These are phyloP conservation scores for Papilio polyxenes DNA, from an alignment of 1,140 invertebrate species.

Conservation along the genomic window DNA sequence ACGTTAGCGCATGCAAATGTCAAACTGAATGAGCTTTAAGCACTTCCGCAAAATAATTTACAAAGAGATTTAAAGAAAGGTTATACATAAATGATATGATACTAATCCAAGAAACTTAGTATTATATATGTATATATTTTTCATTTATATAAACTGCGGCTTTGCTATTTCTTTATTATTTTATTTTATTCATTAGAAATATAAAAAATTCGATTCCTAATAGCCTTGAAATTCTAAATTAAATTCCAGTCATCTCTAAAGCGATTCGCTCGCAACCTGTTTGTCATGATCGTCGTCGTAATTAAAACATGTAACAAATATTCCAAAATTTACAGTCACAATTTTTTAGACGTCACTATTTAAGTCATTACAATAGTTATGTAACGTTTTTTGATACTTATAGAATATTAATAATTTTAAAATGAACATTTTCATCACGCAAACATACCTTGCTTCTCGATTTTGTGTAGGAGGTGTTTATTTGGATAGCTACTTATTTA, in stretches of 20 bases:
- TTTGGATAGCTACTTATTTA: neutral
- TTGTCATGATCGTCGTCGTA: no score
- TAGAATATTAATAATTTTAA: neutral
- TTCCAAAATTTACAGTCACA: no score
- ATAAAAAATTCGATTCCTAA: neutral
- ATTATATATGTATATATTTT: neutral
- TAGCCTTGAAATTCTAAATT: neutral
- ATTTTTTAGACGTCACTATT: no score
- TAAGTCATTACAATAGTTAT: no score
- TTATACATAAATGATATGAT: neutral
- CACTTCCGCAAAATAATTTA: neutral
- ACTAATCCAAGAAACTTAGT: neutral
- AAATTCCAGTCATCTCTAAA: neutral
- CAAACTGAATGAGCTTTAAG: conserved; percentile 13
- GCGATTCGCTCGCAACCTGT: no score
- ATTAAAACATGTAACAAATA: no score
- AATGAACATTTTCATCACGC: neutral
- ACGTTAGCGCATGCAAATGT: conserved; percentile 8
- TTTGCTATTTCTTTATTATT: neutral
- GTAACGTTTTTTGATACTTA: no score
- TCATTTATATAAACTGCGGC: neutral
- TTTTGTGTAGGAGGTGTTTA: neutral
- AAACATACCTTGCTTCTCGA: neutral
- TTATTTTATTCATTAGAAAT: neutral
- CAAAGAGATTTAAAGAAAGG: neutral